Evolutionary conservation across 1,140 invertebrate species (phyloP), one percentile per base, ranked within the genome.

Genomic region (Procambarus clarkii): DNA sequence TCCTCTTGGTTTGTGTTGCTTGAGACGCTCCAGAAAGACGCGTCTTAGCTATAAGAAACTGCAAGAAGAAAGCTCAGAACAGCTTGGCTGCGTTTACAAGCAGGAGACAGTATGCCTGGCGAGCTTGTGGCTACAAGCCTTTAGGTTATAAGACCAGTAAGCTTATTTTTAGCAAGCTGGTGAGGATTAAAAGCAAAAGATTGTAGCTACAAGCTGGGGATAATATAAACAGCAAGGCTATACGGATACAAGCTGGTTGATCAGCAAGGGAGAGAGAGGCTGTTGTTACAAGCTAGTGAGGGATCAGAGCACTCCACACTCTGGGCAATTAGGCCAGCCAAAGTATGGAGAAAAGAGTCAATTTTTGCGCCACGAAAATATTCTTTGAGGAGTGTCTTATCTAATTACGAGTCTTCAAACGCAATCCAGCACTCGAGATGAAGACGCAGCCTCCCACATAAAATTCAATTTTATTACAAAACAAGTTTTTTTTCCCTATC

Each of bases 341-440:
- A 90, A 78, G 82, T 77, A 78, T 84, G 78, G 54, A 90, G 82
- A 50, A 34, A 90, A 90, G 88, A 90, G 82, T 85, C 88, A 90
- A 90, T 90, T 90, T 90, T 90, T 85, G 8, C 88, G 21, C 88
- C 46, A n/a, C 74, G 79, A 90, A 90, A 90, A 90, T 90, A 90
- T 78, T 90, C 88, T 90, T 90, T 90, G 88, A 90, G 74, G 74
- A 45, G 79, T 90, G 88, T 50, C 88, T 90, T 90, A 90, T 82
- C 82, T 90, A 90, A 90, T 90, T 90, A 90, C 71, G 74, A 34
- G 44, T 90, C 88, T 84, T 90, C 88, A 90, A 64, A 90, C 88
- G 82, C 64, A 84, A 84, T 77, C 81, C 88, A 50, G 71, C 79
- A 60, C 87, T 34, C 64, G 24, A 24, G 58, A 50, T n/a, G 77